Evolutionary conservation across 1,140 invertebrate genomes (phyloP), one percentile per base, ranked within the genome.

Genomic region (Anoplolepis gracilipes): DNA sequence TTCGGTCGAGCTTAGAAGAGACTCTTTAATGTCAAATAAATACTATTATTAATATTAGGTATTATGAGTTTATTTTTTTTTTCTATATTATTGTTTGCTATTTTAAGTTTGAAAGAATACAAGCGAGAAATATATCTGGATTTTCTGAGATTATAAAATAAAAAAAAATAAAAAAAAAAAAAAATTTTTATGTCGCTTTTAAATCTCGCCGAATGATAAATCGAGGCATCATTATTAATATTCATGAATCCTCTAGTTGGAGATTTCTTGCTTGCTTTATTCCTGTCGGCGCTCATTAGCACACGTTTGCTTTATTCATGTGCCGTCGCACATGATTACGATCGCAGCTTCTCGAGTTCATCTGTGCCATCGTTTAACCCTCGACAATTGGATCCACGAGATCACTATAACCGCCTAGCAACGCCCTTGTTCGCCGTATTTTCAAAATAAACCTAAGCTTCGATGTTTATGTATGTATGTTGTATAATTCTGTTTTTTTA

Each of bases 241-340:
- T 90, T 87, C 85, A 85, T 64, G 49, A 13, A 10, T 61, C 30
- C 33, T 28, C 10, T 4, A n/a, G 10, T 11, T 16, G 61, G 46
- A 84, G 84, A 88, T 86, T 84, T 88, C 72, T 89, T 84, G 49
- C 36, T 62, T 73, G 33, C 22, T 72, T n/a, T 82, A 53, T 28
- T 76, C 49, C 36, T 39, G 61, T 36, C 76, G 7, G n/a, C 33
- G 5, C 53, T 89, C 87, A 73, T 89, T 86, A 88, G 36, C 7
- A 28, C 33, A n/a, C 49, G 78, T 49, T 53, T 67, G 57, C 59
- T 81, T 88, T 81, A 81, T 76, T 85, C 64, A 85, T 87, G 42
- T 67, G 46, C 61, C 81, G 33, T 77, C 59, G 70, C 59, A n/a
- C 72, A 19, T 82, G 67, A 73, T 82, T 82, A 73, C 36, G 78